phyloP scores from a whole-genome alignment of 2,888 invertebrate genomes.

The Liopterus haemorrhoidalis region DNA sequence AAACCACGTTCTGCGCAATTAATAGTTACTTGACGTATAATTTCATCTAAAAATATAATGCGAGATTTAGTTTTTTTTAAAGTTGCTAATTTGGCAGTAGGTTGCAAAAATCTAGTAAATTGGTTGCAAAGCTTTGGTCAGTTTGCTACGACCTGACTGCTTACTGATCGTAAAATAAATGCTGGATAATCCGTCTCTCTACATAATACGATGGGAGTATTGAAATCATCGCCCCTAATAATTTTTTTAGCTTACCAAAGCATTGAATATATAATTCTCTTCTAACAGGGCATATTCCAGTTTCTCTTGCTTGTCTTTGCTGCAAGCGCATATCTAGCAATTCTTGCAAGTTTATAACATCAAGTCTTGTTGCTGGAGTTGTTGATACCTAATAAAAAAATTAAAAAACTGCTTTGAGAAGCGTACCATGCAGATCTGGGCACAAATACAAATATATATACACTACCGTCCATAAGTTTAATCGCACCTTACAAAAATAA shows the following conservation, averaged over 20 bases:
- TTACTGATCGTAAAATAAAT: no score
- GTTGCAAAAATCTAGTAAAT: no score
- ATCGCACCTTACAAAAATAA: no score
- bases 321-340: slow-evolving; percentile 86
- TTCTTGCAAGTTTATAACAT: slow-evolving; percentile 94
- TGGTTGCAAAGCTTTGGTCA: no score
- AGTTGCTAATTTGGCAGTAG: no score
- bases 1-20: slow-evolving; percentile 95
- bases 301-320: slow-evolving; percentile 90
- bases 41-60: slow-evolving; percentile 55
- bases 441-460: no score
- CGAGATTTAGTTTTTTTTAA: slow-evolving; percentile 5
- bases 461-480: no score
- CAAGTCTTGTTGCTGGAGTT: slow-evolving; percentile 90
- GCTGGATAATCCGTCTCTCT: no score
- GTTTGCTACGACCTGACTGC: background rate
- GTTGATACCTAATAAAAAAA: slow-evolving; percentile 68
- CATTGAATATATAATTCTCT: slow-evolving; percentile 93
- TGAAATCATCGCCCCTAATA: background rate
- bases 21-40: slow-evolving; percentile 92
- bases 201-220: no score
- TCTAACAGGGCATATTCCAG: slow-evolving; percentile 91
- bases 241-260: slow-evolving; percentile 56
- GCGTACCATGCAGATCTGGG: no score
- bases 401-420: background rate